A percentile compares a stretch with the other conserved stretches of the same genome.
These are phyloP conservation scores for Catagonus wagneri DNA, from an alignment of 2,113 vertebrate genomes.

Conservation along the genomic window DNA sequence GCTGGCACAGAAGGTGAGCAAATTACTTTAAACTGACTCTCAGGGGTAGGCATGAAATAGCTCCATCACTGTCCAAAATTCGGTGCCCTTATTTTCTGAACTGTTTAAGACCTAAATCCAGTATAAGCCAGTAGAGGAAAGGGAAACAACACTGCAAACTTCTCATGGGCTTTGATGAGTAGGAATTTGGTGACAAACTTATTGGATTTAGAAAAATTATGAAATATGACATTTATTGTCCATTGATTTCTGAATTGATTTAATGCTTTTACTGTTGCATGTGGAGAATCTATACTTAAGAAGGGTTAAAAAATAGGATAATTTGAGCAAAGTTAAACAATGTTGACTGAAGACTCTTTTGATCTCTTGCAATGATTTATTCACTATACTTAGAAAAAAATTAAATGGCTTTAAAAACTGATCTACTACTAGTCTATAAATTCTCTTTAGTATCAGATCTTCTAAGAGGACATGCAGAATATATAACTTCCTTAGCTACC, in stretches of 20 bases:
- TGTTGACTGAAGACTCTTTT: not conserved
- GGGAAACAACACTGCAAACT: not conserved
- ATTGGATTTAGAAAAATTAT: slow-evolving; percentile 37
- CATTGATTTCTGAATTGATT: not conserved
- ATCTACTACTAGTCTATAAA: not conserved
- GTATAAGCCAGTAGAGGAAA: not conserved
- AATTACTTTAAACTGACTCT: not conserved
- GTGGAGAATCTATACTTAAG: not conserved
- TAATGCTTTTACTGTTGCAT: not conserved
- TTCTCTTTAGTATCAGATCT: not conserved
- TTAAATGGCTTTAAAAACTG: not conserved
- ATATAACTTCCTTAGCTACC: not conserved
- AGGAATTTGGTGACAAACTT: not conserved
- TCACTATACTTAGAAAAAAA: not conserved
- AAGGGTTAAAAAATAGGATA: not conserved
- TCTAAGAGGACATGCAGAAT: not conserved
- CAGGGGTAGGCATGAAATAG: not conserved
- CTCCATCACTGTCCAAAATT: not conserved
- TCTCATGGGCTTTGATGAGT: not conserved
- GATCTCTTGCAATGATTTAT: slow-evolving; percentile 10
- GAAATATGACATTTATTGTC: not conserved
- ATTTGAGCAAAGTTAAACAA: not conserved
- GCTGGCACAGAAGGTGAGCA: not conserved
- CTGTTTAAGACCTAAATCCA: not conserved
- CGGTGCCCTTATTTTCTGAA: not conserved